These are phyloP conservation scores for crab-eating macaque (Macaca fascicularis) DNA, from an alignment of 2,113 vertebrate species.

Conservation along the genomic window DNA sequence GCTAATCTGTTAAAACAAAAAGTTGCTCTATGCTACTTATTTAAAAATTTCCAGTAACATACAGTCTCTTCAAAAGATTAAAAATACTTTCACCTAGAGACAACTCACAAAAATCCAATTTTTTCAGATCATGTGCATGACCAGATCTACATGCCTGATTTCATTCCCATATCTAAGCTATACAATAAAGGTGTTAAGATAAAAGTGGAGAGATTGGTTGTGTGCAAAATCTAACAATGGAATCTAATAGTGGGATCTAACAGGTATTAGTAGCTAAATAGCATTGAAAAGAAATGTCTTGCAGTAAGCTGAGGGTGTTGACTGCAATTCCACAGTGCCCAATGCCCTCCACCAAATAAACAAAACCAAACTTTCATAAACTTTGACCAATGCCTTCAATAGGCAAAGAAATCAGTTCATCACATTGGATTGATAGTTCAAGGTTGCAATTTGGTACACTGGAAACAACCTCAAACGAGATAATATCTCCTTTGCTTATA, in stretches of 20 bases:
- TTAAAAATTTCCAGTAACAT: constrained; percentile 32
- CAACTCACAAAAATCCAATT: neutral
- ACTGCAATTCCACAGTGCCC: neutral
- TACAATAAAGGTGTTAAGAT: neutral
- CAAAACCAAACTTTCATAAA: neutral
- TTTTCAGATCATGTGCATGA: neutral
- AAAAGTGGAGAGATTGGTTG: neutral
- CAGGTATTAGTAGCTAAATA: neutral
- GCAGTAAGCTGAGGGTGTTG: neutral
- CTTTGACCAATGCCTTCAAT: neutral
- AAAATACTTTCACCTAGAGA: neutral
- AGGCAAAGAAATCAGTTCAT: neutral
- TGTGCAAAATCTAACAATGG: neutral
- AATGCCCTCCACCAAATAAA: neutral
- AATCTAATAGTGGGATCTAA: neutral
- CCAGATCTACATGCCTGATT: neutral
- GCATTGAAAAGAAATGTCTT: neutral
- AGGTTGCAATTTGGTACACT: neutral
- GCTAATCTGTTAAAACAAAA: constrained; percentile 7
- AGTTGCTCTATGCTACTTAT: neutral
- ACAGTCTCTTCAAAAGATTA: neutral
- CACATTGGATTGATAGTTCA: neutral
- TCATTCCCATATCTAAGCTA: neutral
- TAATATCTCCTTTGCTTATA: neutral
- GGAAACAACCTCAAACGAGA: neutral